Evolutionary conservation across 2,113 vertebrate species (phyloP), one percentile per base, ranked within the genome.

Genomic region (Miniopterus natalensis): DNA sequence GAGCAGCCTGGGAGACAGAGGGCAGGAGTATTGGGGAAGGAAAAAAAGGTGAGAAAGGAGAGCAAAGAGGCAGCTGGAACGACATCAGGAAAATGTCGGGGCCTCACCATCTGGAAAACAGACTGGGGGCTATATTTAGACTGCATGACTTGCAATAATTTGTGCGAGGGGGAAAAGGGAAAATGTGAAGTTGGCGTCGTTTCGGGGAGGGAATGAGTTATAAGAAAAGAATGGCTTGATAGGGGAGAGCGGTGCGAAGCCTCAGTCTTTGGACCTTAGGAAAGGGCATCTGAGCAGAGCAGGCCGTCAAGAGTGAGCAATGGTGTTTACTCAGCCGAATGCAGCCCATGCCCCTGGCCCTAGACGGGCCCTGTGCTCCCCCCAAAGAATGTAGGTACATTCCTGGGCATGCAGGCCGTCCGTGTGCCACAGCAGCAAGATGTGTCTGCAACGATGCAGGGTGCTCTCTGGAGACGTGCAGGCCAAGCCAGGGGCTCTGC

Each of bases 61-160:
- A 84, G 81, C 47, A 92, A 92, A 97, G 89, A 98, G 97, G 97
- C 98, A 95, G 92, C 93, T 98, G 98, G 97, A 98, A 97, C 98
- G 96, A 51, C 95, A 6, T 79, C 96, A 98, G 97, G 97, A 98
- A 96, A 96, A 94, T 53, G 95, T 94, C 27, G 51, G 78, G 96
- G 95, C 97, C 95, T 92, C 83, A 47, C 97, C 98, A 98, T 98
- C 98, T 98, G 98, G 98, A 98, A 97, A 98, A 95, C 98, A 98
- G 98, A 98, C 98, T n/a, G 85, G 66, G 97, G 92, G 95, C 98
- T 98, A 98, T 98, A 98, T 98, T 98, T 98, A 99, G 98, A 97
- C 81, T 96, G 98, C 97, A 97, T 98, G 98, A 99, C 98, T 98
- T 98, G 98, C 98, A 98, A 98, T 98, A 98, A 98, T 98, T 96